Evolutionary conservation across 1,140 invertebrate genomes (phyloP).

Genomic region (Drosophila bocki): DNA sequence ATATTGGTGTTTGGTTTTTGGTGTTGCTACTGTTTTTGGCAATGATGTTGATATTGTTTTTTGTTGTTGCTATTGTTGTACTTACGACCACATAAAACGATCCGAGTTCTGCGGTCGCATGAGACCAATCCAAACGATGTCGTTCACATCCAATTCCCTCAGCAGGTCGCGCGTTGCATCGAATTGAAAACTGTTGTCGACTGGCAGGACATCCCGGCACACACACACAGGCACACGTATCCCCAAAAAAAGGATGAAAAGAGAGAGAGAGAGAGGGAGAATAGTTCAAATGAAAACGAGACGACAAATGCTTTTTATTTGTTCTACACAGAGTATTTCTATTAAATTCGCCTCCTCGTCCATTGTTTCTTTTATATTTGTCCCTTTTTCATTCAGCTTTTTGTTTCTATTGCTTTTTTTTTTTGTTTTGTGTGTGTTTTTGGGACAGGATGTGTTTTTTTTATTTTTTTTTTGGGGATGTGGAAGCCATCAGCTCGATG

Average conservation of each 20-base stretch:
- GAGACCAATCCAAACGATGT: constrained; percentile 91
- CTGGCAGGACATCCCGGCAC: constrained; percentile 81
- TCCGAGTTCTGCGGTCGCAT: constrained; percentile 88
- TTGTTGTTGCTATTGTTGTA: constrained; percentile 57
- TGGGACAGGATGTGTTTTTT: constrained; percentile 12
- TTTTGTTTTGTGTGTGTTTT: constrained; percentile 11
- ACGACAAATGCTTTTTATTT: constrained; percentile 79
- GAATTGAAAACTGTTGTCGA: constrained; percentile 90
- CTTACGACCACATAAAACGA: constrained; percentile 91
- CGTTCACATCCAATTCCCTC: constrained; percentile 90
- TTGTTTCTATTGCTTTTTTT: constrained; percentile 31
- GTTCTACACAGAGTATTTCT: constrained; percentile 63
- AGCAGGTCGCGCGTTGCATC: constrained; percentile 90
- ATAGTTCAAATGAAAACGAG: constrained; percentile 57
- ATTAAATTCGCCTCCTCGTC: constrained; percentile 61
- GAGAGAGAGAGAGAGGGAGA: constrained; percentile 9
- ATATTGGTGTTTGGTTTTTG: constrained; percentile 13
- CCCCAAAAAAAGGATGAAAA: constrained; percentile 23
- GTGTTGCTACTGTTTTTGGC: constrained; percentile 35
- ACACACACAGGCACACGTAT: constrained; percentile 20
- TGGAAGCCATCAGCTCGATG: constrained; percentile 13
- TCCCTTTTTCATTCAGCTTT: constrained; percentile 19
- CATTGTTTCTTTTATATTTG: constrained; percentile 43
- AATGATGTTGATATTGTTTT: constrained; percentile 11
- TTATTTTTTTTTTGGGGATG: no score